Conservation (phyloP, 1,140 invertebrate species). For the Epicauta chinensis region DNA sequence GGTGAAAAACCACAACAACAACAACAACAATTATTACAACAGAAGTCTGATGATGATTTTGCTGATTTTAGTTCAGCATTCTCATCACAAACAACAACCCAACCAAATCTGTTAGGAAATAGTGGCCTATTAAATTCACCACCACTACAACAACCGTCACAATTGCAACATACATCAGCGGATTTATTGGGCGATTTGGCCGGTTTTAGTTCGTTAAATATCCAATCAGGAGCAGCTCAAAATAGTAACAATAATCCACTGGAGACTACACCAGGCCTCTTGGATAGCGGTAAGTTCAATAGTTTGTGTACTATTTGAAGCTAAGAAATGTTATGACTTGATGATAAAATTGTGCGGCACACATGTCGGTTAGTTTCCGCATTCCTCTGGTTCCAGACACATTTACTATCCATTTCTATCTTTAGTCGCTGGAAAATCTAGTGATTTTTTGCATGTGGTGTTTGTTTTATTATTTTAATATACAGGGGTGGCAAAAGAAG, state of each 20-base stretch:
- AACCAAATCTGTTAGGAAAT: too few species aligned
- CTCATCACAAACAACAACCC: conserved; percentile 32
- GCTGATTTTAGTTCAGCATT: conserved; percentile 72
- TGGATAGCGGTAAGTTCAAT: conserved; percentile 30
- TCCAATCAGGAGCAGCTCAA: conserved; percentile 21
- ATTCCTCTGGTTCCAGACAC: too few species aligned
- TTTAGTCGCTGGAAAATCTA: too few species aligned
- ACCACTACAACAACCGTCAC: conserved; percentile 22
- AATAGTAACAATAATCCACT: conserved; percentile 21
- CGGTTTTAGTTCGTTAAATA: conserved; percentile 40
- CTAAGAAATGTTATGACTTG: too few species aligned
- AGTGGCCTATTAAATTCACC: not conserved
- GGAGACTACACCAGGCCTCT: conserved; percentile 14
- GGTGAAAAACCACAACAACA: conserved; percentile 21
- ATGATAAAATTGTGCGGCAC: too few species aligned
- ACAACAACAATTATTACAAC: conserved; percentile 21
- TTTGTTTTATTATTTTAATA: too few species aligned
- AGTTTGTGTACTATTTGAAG: too few species aligned
- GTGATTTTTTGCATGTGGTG: too few species aligned
- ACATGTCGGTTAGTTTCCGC: too few species aligned
- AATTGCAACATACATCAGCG: conserved; percentile 27
- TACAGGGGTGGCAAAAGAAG: too few species aligned
- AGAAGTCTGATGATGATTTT: conserved; percentile 53
- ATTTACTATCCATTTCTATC: too few species aligned
- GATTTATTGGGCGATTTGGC: conserved; percentile 55